Evolutionary conservation across 2,888 invertebrate genomes (phyloP), one percentile per base, ranked within the genome.

Genomic region (Eustalomyia histrio): DNA sequence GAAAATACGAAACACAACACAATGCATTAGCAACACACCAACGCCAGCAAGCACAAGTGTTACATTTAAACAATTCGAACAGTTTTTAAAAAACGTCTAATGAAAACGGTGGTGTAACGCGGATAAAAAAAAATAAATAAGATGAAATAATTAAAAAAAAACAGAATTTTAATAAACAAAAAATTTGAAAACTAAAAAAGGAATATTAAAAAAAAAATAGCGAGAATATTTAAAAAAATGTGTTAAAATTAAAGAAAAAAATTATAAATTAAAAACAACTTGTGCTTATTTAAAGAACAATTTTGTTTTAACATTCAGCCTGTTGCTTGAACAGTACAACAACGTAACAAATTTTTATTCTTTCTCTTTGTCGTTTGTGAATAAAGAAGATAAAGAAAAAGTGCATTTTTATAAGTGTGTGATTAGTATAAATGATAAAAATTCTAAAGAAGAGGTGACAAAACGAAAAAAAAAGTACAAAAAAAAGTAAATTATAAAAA

Each of bases 1-100:
- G 43, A 47, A 14, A 47, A 47, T 14, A 47, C 43, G 7, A n/a
- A 47, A 57, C 63, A 16, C 12, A 52, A 12, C 43, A 17, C 33
- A 52, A 29, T n/a, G 53, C 50, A 55, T 57, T 43, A 8, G 24
- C 52, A 64, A 68, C 79, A 65, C 64, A 74, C 50, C 50, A 39
- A n/a, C 17, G 43, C 69, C 29, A 57, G 43, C 68, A 61, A 64
- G 39, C 57, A 68, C 57, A 71, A 75, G 39, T 79, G 75, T 55
- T 69, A 74, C 72, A 69, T 16, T 80, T 75, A 72, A 33, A 65
- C 63, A 72, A 39, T 73, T 76, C 80, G 80, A 81, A 81, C 80
- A 81, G 80, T 81, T 81, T 71, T 69, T 65, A 76, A 71, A 73
- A 76, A 69, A 76, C 80, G 73, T 81, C 64, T 76, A 39, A 17